Percentiles rank a stretch among this genome's conserved stretches.
Evolutionary conservation across 2,888 invertebrate genomes (phyloP).

Genomic region (Hybos culiciformis): DNA sequence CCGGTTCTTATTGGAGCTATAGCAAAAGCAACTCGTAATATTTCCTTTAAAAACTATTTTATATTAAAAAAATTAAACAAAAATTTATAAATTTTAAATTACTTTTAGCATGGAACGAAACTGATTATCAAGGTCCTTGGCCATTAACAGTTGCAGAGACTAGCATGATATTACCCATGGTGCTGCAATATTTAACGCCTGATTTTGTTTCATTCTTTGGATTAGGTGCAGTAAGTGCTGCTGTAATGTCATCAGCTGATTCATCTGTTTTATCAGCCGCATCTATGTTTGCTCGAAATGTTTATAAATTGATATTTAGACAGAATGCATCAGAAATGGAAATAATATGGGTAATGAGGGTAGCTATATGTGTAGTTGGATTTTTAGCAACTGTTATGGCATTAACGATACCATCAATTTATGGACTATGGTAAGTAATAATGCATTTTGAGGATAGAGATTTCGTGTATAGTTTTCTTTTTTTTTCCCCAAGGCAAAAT

Average conservation of each 20-base stretch:
- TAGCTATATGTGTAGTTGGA: slow-evolving; percentile 82
- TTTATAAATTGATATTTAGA: slow-evolving; percentile 93
- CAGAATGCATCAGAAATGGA: slow-evolving; percentile 95
- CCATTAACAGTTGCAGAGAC: slow-evolving; percentile 65
- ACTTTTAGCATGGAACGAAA: slow-evolving; percentile 83
- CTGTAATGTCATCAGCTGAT: slow-evolving; percentile 99
- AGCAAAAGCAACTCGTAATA: slow-evolving; percentile 79
- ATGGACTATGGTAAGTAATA: slow-evolving; percentile 84
- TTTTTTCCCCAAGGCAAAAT: too few relatives aligned
- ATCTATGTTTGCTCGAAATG: slow-evolving; percentile 98
- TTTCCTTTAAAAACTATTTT: background rate
- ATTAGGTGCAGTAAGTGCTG: slow-evolving; percentile 95
- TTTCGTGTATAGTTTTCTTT: too few relatives aligned
- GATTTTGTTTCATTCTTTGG: slow-evolving; percentile 94
- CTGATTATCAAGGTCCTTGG: slow-evolving; percentile 62
- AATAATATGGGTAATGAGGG: slow-evolving; percentile 92
- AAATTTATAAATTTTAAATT: background rate
- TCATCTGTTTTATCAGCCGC: slow-evolving; percentile 96
- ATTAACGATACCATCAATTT: slow-evolving; percentile 92
- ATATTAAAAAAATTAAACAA: background rate
- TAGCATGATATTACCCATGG: slow-evolving; percentile 93
- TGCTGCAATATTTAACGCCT: slow-evolving; percentile 91
- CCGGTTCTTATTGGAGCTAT: slow-evolving; percentile 95
- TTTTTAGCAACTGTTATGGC: slow-evolving; percentile 90
- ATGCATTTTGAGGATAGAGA: background rate